phyloP scores from a whole-genome alignment of 2,113 vertebrate genomes.

The Mesembrinibis cayennensis region DNA sequence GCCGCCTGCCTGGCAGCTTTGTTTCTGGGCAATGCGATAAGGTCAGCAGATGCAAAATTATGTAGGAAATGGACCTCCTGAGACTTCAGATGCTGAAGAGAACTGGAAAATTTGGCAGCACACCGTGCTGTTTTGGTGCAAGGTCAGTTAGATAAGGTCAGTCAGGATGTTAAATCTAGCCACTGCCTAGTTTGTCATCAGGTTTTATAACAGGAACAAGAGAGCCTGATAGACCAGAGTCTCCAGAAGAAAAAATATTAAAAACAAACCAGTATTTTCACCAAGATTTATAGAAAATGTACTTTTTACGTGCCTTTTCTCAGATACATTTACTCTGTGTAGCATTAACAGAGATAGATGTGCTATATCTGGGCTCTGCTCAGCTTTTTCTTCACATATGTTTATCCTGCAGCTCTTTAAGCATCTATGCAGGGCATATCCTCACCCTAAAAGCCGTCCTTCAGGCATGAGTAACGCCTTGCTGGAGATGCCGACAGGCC shows the following conservation, averaged over 20 bases:
- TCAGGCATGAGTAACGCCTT: not conserved
- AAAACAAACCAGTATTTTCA: not conserved
- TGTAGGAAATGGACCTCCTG: slow-evolving; percentile 11
- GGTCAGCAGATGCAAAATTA: slow-evolving; percentile 4
- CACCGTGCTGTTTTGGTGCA: slow-evolving; percentile 50
- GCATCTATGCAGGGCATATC: not conserved
- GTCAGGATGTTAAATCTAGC: slow-evolving; percentile 28
- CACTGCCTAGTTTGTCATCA: slow-evolving; percentile 54
- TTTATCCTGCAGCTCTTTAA: not conserved
- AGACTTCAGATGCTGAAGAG: slow-evolving; percentile 16
- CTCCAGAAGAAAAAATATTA: not conserved
- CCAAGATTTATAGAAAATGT: not conserved
- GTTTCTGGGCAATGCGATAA: not conserved
- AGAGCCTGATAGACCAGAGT: not conserved
- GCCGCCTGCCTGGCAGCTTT: not conserved
- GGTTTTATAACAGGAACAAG: slow-evolving; percentile 37
- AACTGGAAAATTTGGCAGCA: slow-evolving; percentile 55
- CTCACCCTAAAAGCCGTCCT: not conserved
- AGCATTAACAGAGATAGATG: not conserved
- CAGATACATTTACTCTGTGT: not conserved
- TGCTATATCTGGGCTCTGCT: not conserved
- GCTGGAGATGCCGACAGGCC: not conserved
- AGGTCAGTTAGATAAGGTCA: slow-evolving; percentile 58
- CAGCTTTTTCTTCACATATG: not conserved
- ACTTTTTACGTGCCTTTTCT: not conserved